Base-by-base conservation (phyloP, 2,113 vertebrate species). In the Onychorhynchus coronatus region DNA sequence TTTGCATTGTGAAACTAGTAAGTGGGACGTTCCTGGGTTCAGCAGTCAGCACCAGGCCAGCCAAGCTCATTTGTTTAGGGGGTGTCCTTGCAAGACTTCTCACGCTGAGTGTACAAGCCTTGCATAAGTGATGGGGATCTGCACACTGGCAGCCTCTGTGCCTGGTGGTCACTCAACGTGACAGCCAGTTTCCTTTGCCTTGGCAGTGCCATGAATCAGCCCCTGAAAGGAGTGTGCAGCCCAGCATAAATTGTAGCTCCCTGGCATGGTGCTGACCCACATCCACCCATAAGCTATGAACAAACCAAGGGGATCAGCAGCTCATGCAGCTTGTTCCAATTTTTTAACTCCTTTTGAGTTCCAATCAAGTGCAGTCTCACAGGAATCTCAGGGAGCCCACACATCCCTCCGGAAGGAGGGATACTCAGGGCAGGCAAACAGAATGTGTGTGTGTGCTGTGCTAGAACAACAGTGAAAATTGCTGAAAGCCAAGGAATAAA, bases 11-110 rank as follows among this genome's bases (percentile, higher is more conserved):
- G 79, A 81, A 82, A 59, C 42, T 16, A 28, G 10, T 67, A 55
- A 94, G 27, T 35, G 49, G 59, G 75, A 42, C 76, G 55, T 70
- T 92, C 35, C 18, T 46, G 70, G n/a, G 78, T 85, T 87, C 79
- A 82, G 76, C 4, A 1, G 83, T 76, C 88, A 70, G 35, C 59
- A 42, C 75, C 41, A 55, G 84, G 70, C 52, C 50, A 53, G 65
- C 53, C 70, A 84, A 79, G 46, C 73, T 91, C 66, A n/a, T 96
- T 96, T 96, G 79, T 95, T 76, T 31, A 24, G 56, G 76, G 61
- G 46, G 33, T 91, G 46, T 55, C 87, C 3, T 33, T 90, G 67
- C 67, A 77, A 42, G 91, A 27, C 39, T 83, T 56, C 49, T 87
- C 68, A 41, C 50, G 15, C 56, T 53, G 46, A 50, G 25, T 2